Base-by-base conservation (phyloP, 2,888 invertebrate genomes). In the Lumbricus terrestris region DNA sequence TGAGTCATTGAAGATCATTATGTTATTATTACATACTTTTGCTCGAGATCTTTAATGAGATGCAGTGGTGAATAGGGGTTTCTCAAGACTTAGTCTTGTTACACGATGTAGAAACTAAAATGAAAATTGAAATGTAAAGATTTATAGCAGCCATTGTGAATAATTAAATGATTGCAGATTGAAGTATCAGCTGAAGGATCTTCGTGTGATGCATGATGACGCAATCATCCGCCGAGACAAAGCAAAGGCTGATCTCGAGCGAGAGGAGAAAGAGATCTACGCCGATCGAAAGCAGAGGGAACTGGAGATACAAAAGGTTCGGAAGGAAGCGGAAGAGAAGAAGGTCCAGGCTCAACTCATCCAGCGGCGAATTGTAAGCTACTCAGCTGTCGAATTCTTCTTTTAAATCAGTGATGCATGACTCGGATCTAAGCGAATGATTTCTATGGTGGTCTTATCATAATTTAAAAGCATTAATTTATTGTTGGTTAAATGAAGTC, bases 321-420 rank as follows among this genome's bases (percentile, higher is more conserved):
- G 94, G 92, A 95, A 95, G 91, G 94, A 95, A 90, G 95, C 95
- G 33, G 95, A 95, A 88, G 95, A 95, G 91, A 95, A 95, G 93
- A 94, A 94, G 90, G 93, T 94, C 92, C 94, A 94, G 90, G 94
- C 95, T 91, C 95, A 95, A 91, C 93, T 94, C 89, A 94, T 94
- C 89, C 95, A 95, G 92, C 93, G 94, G 89, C 92, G 94, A 92
- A 94, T 94, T 92, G 94, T 94, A 91, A 93, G 93, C 92, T 33
- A 47, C 82, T 38, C 5, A n/a, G n/a, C 35, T 20, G 88, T 37
- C 23, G 33, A 34, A 34, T 23, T 40, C 82, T 85, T 35, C 29
- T 29, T 88, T 0, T 88, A n/a, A 69, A 69, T 69, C 29, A n/a
- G n/a, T 69, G 69, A n/a, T 69, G n/a, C 69, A 29, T 29, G n/a